phyloP scores from a whole-genome alignment of 2,888 invertebrate species.

The Trichacis sp. region DNA sequence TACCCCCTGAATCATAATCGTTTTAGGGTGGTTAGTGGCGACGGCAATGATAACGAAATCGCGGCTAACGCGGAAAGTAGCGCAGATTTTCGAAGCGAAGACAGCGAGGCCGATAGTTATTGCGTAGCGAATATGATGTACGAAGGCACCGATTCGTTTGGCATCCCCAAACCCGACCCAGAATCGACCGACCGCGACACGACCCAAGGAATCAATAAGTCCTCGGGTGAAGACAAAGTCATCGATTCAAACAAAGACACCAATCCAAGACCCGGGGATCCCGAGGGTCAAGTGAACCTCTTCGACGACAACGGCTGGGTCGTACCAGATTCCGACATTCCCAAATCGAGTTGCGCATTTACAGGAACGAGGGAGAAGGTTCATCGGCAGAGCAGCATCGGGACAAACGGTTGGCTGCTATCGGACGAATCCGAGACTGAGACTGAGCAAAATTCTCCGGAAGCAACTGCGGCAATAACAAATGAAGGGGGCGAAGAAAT shows the following conservation, averaged over 20 bases:
- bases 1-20: slow-evolving; percentile 64
- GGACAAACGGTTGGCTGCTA: slow-evolving; percentile 57
- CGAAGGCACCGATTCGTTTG: slow-evolving; percentile 26
- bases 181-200: slow-evolving; percentile 7
- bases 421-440: slow-evolving; percentile 55
- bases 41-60: slow-evolving; percentile 34
- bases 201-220: neutral
- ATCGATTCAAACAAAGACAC: too few species aligned
- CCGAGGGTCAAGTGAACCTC: slow-evolving; percentile 49
- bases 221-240: too few species aligned
- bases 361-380: slow-evolving; percentile 23
- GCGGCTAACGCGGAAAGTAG: slow-evolving; percentile 33
- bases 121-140: slow-evolving; percentile 29
- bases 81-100: slow-evolving; percentile 26
- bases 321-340: slow-evolving; percentile 47
- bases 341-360: slow-evolving; percentile 13
- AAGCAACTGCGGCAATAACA: neutral
- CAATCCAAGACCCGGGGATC: too few species aligned
- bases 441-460: slow-evolving; percentile 41
- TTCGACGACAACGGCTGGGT: slow-evolving; percentile 67
- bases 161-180: slow-evolving; percentile 12
- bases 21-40: slow-evolving; percentile 63
- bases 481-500: slow-evolving; percentile 22
- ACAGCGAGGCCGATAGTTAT: slow-evolving; percentile 30
- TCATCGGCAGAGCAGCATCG: slow-evolving; percentile 46